phyloP scores from a whole-genome alignment of 2,888 invertebrate genomes.

The Spatulosminthurus flaviceps region DNA sequence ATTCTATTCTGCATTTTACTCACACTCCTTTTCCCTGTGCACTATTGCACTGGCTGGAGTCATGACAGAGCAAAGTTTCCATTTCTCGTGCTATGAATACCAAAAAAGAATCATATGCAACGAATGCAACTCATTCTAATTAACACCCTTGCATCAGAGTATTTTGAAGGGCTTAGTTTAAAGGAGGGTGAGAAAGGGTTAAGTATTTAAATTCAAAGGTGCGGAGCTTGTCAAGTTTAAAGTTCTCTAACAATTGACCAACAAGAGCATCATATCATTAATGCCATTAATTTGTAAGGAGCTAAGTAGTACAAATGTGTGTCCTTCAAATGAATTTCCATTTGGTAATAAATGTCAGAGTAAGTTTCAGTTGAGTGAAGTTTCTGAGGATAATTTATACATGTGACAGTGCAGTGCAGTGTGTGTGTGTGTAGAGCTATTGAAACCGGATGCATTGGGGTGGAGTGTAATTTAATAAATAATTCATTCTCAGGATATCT shows the following conservation, averaged over 20 bases:
- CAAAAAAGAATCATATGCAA: too few species aligned
- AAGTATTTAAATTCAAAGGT: background rate
- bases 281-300: background rate
- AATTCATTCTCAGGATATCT: slow-evolving; percentile 2
- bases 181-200: background rate
- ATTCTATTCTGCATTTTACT: too few species aligned
- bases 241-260: too few species aligned
- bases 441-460: background rate
- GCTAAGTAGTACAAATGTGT: background rate
- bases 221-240: background rate
- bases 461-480: slow-evolving; percentile 13
- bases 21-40: too few species aligned
- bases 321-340: background rate
- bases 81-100: too few species aligned
- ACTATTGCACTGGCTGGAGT: too few species aligned
- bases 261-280: too few species aligned
- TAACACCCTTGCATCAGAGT: background rate
- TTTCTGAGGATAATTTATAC: background rate
- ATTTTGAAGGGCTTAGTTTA: background rate
- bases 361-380: background rate
- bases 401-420: too few species aligned
- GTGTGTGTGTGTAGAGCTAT: slow-evolving; percentile 4
- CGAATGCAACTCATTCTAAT: background rate
- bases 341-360: background rate
- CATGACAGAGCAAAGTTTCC: too few species aligned